Evolutionary conservation across 2,888 invertebrate species (phyloP).

Genomic region (Hetaerina titia): DNA sequence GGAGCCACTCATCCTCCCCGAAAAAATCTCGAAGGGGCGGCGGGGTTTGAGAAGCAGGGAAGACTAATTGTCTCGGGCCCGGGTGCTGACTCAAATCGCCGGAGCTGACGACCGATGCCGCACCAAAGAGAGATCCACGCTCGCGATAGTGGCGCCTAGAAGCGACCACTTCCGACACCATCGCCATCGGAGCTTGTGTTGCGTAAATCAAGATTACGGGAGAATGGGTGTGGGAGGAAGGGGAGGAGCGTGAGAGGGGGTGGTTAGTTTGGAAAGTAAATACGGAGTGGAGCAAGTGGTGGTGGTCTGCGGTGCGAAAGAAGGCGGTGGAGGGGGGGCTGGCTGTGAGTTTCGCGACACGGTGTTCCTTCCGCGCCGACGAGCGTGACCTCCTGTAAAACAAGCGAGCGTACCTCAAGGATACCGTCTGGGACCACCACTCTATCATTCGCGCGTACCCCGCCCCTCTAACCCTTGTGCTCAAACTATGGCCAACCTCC

Average conservation of each 20-base stretch:
- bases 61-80: slow-evolving; percentile 61
- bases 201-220: slow-evolving; percentile 53
- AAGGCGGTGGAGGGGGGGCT: not conserved
- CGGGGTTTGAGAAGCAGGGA: not conserved
- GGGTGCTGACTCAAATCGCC: slow-evolving; percentile 60
- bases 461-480: not conserved
- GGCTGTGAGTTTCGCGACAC: not conserved
- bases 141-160: slow-evolving; percentile 56
- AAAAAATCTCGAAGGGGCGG: not conserved
- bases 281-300: not conserved
- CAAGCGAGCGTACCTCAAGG: slow-evolving; percentile 37
- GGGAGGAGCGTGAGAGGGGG: not conserved
- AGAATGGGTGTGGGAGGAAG: not conserved
- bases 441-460: slow-evolving; percentile 6
- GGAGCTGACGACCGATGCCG: slow-evolving; percentile 37
- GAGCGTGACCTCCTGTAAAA: slow-evolving; percentile 52
- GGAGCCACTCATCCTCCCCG: not conserved
- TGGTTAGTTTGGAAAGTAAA: not conserved
- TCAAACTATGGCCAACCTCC: too few relatives aligned
- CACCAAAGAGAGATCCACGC: not conserved
- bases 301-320: slow-evolving; percentile 30
- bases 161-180: slow-evolving; percentile 62
- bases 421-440: slow-evolving; percentile 23
- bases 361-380: slow-evolving; percentile 56
- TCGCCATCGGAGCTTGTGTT: slow-evolving; percentile 38